These are phyloP conservation scores for Eumacrocentrus americanus DNA, from an alignment of 2,888 invertebrate genomes.

Conservation along the genomic window DNA sequence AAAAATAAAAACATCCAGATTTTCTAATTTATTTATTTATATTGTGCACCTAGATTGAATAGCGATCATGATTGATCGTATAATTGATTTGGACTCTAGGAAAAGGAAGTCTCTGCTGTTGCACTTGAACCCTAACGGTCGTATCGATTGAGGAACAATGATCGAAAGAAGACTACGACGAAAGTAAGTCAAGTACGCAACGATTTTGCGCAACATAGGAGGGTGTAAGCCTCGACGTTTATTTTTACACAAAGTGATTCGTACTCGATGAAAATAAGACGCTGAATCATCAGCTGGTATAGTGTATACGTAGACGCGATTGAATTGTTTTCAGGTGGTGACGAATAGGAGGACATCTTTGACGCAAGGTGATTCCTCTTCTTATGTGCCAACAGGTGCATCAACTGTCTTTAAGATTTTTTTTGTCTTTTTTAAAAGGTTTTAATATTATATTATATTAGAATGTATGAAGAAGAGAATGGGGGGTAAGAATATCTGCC, in stretches of 20 bases:
- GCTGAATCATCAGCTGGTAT: slow-evolving; percentile 48
- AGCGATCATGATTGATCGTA: slow-evolving; percentile 27
- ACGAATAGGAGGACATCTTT: too few relatives aligned
- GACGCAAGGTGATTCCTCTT: too few relatives aligned
- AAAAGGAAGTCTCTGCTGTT: neutral
- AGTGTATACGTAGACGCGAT: too few relatives aligned
- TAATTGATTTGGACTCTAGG: neutral
- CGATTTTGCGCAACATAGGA: slow-evolving; percentile 51
- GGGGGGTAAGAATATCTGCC: too few relatives aligned
- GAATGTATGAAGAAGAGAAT: too few relatives aligned
- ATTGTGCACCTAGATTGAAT: slow-evolving; percentile 20
- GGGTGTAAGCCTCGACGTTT: slow-evolving; percentile 37
- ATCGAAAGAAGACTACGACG: slow-evolving; percentile 38
- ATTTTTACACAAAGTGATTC: slow-evolving; percentile 54
- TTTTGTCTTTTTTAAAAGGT: too few relatives aligned
- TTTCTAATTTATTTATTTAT: too few relatives aligned
- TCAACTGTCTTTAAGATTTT: too few relatives aligned
- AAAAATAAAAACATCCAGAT: neutral
- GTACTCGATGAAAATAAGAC: slow-evolving; percentile 51
- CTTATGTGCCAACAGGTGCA: too few relatives aligned
- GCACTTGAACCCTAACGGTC: neutral
- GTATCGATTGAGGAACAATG: slow-evolving; percentile 20
- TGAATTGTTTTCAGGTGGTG: too few relatives aligned
- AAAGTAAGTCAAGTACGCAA: slow-evolving; percentile 55
- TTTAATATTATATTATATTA: too few relatives aligned